Conservation (phyloP, 1,140 invertebrate species). For the Pristionchus pacificus region DNA sequence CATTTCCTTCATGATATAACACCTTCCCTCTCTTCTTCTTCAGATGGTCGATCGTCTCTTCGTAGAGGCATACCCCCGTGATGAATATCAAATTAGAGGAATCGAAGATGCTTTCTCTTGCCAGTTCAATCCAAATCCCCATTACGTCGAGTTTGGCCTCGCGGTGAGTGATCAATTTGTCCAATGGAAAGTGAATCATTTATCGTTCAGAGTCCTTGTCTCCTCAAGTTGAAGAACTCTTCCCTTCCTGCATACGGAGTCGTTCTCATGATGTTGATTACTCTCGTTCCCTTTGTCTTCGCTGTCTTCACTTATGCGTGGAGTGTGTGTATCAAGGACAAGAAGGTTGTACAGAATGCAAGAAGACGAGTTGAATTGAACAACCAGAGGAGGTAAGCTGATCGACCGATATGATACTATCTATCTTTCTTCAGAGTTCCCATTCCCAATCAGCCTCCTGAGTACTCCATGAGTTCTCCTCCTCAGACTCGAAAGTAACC, state of each 20-base stretch:
- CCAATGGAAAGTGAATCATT: background rate
- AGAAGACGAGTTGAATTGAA: constrained; percentile 30
- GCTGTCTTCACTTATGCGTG: constrained; percentile 33
- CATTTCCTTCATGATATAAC: too few species aligned
- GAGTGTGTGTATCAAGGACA: constrained; percentile 36
- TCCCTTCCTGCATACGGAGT: constrained; percentile 30
- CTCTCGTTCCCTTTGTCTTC: constrained; percentile 34
- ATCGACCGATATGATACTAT: background rate
- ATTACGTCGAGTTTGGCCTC: constrained; percentile 27
- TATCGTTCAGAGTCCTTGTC: constrained; percentile 25
- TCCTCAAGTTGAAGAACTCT: constrained; percentile 38
- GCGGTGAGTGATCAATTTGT: constrained; percentile 21
- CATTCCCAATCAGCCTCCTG: too few species aligned
- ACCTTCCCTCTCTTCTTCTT: constrained; percentile 10
- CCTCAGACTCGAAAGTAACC: too few species aligned
- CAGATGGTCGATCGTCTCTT: constrained; percentile 34
- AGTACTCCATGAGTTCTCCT: too few species aligned
- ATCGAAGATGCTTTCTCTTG: constrained; percentile 28
- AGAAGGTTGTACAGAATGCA: constrained; percentile 18
- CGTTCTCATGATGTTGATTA: constrained; percentile 31
- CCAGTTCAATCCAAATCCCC: constrained; percentile 31
- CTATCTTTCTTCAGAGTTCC: background rate
- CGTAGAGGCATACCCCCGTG: constrained; percentile 27
- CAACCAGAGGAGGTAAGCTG: constrained; percentile 29
- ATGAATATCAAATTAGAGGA: constrained; percentile 22